Conservation (phyloP, 2,797 vertebrate species). For the Arctocebus calabarensis region DNA sequence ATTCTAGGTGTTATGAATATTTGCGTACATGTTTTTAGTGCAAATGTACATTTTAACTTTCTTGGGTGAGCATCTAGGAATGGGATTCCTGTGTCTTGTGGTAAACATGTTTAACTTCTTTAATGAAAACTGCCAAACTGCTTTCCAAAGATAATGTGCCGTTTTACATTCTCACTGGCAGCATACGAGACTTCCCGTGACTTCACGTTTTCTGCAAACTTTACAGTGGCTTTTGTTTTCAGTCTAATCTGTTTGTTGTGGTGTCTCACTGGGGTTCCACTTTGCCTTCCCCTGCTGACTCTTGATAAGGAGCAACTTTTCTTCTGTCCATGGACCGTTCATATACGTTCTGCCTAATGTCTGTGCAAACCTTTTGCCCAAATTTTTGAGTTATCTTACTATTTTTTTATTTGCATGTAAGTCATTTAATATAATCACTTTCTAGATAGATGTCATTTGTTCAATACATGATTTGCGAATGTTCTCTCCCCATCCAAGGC, state of each 20-base stretch:
- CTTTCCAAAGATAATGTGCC: background rate
- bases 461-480: background rate
- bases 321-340: background rate
- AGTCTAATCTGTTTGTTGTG: rapidly evolving
- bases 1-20: background rate
- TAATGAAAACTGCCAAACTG: background rate
- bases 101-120: background rate
- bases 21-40: background rate
- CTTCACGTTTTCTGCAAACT: background rate
- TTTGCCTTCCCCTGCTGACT: background rate
- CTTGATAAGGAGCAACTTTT: too few species aligned
- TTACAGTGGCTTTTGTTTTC: background rate
- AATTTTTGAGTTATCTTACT: background rate
- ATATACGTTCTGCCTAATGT: background rate
- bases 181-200: background rate
- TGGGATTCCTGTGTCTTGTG: background rate
- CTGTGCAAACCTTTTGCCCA: background rate
- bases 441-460: background rate
- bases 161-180: background rate
- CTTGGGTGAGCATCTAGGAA: background rate
- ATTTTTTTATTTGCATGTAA: background rate
- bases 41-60: background rate
- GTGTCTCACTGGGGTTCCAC: rapidly evolving
- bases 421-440: background rate
- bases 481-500: background rate